Conservation (phyloP, 2,888 invertebrate genomes). For the Philereme transversata region DNA sequence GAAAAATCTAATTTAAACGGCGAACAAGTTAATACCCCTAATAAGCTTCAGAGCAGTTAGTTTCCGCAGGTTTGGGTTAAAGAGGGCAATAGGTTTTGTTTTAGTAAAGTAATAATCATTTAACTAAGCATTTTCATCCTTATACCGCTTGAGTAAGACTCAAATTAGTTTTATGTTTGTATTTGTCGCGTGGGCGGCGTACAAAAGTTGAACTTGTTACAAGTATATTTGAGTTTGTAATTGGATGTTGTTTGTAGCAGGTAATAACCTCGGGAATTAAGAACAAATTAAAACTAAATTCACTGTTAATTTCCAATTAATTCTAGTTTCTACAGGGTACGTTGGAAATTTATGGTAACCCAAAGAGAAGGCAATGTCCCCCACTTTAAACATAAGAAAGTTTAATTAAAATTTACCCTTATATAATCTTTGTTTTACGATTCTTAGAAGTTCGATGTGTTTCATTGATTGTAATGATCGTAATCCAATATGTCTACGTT, state of each 20-base stretch:
- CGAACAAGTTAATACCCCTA: background rate
- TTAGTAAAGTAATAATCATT: background rate
- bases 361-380: background rate
- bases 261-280: constrained; percentile 14
- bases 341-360: too few relatives aligned
- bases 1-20: too few relatives aligned
- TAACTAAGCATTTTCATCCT: background rate
- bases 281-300: constrained; percentile 15
- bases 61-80: constrained; percentile 13
- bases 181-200: constrained; percentile 9
- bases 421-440: too few relatives aligned
- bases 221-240: constrained; percentile 14
- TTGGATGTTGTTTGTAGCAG: constrained; percentile 22
- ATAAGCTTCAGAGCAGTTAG: background rate
- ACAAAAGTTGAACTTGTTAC: constrained; percentile 21
- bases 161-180: background rate
- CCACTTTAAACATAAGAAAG: too few relatives aligned
- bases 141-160: background rate
- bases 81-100: constrained; percentile 10
- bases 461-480: too few relatives aligned
- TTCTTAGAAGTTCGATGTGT: too few relatives aligned
- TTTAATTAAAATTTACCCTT: too few relatives aligned
- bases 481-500: too few relatives aligned
- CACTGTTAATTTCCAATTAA: constrained; percentile 10
- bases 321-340: too few relatives aligned